A percentile compares a stretch with the other conserved stretches of the same genome.
phyloP scores from a whole-genome alignment of 2,797 vertebrate genomes.

The Phaenicophaeus curvirostris region DNA sequence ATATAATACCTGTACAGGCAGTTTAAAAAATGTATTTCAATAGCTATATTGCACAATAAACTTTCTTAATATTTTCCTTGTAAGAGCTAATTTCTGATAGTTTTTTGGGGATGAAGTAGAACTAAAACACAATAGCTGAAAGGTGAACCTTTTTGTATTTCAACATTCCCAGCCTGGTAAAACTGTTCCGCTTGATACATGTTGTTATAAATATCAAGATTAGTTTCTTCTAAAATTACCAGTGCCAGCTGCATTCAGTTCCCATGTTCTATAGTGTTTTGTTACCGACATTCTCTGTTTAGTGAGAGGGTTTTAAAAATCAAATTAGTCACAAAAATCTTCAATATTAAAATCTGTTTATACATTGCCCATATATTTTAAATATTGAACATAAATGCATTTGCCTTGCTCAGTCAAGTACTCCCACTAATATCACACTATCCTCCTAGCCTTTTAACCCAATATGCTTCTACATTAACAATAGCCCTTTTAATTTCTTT shows the following conservation, averaged over 20 bases:
- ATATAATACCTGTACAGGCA: neutral
- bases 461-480: neutral
- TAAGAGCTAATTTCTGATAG: constrained; percentile 58
- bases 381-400: constrained; percentile 14
- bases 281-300: constrained; percentile 63
- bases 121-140: constrained; percentile 63
- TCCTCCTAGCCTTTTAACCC: neutral
- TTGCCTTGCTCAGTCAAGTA: constrained; percentile 16
- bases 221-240: constrained; percentile 78
- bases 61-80: constrained; percentile 19
- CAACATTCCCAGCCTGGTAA: constrained; percentile 68
- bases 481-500: constrained; percentile 38
- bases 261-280: constrained; percentile 67
- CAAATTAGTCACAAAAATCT: constrained; percentile 49
- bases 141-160: constrained; percentile 69
- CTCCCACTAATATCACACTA: neutral
- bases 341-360: constrained; percentile 28
- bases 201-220: constrained; percentile 76
- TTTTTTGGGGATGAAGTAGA: constrained; percentile 3
- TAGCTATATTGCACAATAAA: constrained; percentile 7
- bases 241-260: constrained; percentile 70
- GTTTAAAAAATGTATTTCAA: neutral
- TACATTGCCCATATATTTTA: constrained; percentile 42
- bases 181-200: constrained; percentile 58
- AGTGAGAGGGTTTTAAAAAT: constrained; percentile 53